These are phyloP conservation scores for Trogon melanurus DNA, from an alignment of 2,113 vertebrate species.

Conservation along the genomic window DNA sequence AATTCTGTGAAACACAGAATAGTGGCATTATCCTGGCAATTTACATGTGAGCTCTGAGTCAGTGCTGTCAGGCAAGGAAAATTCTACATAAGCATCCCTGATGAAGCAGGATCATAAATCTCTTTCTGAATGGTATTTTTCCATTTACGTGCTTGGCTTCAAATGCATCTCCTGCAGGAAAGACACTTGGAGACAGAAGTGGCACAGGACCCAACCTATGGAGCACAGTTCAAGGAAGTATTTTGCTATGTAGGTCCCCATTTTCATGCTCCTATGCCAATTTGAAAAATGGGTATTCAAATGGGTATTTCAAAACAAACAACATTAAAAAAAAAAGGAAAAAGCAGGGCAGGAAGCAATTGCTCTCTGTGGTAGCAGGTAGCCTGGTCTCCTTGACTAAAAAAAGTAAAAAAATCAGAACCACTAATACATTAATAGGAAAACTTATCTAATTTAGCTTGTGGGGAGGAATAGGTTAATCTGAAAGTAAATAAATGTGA, in stretches of 20 bases:
- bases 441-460: not conserved
- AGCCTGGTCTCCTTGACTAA: not conserved
- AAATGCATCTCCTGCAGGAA: not conserved
- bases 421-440: not conserved
- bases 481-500: not conserved
- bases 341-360: not conserved
- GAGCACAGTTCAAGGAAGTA: not conserved
- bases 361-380: not conserved
- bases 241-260: not conserved
- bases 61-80: slow-evolving; percentile 28
- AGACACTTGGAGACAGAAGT: not conserved
- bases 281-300: no score
- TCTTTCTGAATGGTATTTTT: not conserved
- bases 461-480: not conserved
- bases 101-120: slow-evolving; percentile 44
- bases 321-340: not conserved
- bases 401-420: not conserved
- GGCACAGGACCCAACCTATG: not conserved
- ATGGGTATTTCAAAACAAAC: not conserved
- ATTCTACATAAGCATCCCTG: slow-evolving; percentile 9
- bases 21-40: slow-evolving; percentile 34
- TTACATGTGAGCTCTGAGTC: slow-evolving; percentile 48
- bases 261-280: not conserved
- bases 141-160: not conserved
- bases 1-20: not conserved